Evolutionary conservation across 2,888 invertebrate species (phyloP).

Genomic region (Eilema depressum): DNA sequence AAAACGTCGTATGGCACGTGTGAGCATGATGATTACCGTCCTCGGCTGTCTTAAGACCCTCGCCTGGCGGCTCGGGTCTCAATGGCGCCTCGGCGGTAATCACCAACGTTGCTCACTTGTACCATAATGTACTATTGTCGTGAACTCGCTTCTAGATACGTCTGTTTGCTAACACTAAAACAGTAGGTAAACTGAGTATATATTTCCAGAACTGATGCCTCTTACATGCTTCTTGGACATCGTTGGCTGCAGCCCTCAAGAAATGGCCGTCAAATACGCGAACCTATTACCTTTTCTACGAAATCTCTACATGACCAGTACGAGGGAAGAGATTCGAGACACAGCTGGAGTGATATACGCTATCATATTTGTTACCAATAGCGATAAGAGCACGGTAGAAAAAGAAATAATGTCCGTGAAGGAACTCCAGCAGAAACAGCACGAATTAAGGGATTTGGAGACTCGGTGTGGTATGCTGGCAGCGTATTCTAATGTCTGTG

Average conservation of each 20-base stretch:
- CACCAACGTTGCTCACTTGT: too few species aligned
- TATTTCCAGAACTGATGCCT: constrained; percentile 86
- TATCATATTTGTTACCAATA: constrained; percentile 89
- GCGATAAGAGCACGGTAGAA: constrained; percentile 82
- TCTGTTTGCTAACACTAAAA: too few species aligned
- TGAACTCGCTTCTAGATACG: too few species aligned
- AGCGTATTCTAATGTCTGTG: constrained; percentile 90
- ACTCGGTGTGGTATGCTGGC: constrained; percentile 92
- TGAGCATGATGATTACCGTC: too few species aligned
- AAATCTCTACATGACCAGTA: constrained; percentile 88
- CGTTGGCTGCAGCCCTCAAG: constrained; percentile 92
- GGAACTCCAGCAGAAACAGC: constrained; percentile 8
- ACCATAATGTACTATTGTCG: too few species aligned
- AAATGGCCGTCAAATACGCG: constrained; percentile 89
- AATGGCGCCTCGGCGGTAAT: too few species aligned
- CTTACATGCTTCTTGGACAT: constrained; percentile 93
- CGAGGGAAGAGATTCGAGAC: constrained; percentile 92
- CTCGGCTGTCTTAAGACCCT: too few species aligned
- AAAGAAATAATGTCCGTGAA: constrained; percentile 70
- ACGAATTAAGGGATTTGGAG: constrained; percentile 83
- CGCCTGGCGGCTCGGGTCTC: too few species aligned
- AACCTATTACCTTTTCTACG: constrained; percentile 89
- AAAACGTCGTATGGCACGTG: too few species aligned
- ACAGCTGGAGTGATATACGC: constrained; percentile 92
- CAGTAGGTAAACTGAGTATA: too few species aligned